Base-by-base conservation (phyloP, 92 coral and sea anemone genomes). In the Palythoa heliodiscus region DNA sequence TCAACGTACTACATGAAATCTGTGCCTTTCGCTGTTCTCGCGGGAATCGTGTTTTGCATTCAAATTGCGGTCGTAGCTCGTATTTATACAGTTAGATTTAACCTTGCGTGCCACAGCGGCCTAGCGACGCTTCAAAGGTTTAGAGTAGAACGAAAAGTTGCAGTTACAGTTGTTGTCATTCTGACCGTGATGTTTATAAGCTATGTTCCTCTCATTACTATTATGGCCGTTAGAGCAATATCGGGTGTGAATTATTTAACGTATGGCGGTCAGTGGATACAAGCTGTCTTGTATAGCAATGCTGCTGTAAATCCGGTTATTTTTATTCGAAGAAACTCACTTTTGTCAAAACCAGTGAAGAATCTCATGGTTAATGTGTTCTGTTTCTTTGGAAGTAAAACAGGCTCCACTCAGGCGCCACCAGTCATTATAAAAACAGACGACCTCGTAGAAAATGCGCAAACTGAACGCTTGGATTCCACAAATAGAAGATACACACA, bases 21-120 rank as follows among this genome's bases (percentile, higher is more conserved):
- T 47, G 43, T 87, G 7, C 76, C 73, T 78, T 87, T 87, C 83
- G 90, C 86, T 20, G 73, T 73, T n/a, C 52, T 85, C 9, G 66
- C 70, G 2, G 86, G 76, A 63, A 14, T 82, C 37, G 87, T 87
- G 11, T 25, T 52, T 11, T 17, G 82, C 47, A 20, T 87, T 12
- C 90, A 87, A 71, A 50, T 82, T 6, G 83, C 73, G 5, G 87
- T 87, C 37, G 83, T 73, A 64, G 29, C 22, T n/a, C 69, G 23
- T 2, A 10, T 63, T n/a, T n/a, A n/a, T n/a, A n/a, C 69, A 0
- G 22, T 63, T 20, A 63, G 22, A n/a, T 63, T 63, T 23, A 63
- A 63, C 22, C 4, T 2, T 5, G 5, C 29, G 11, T 63, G 11
- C 69, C 24, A 63, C 17, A 4, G n/a, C 69, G 25, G 23, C 2